Evolutionary conservation across 2,113 vertebrate genomes (phyloP).

Genomic region (Laterallus jamaicensis): DNA sequence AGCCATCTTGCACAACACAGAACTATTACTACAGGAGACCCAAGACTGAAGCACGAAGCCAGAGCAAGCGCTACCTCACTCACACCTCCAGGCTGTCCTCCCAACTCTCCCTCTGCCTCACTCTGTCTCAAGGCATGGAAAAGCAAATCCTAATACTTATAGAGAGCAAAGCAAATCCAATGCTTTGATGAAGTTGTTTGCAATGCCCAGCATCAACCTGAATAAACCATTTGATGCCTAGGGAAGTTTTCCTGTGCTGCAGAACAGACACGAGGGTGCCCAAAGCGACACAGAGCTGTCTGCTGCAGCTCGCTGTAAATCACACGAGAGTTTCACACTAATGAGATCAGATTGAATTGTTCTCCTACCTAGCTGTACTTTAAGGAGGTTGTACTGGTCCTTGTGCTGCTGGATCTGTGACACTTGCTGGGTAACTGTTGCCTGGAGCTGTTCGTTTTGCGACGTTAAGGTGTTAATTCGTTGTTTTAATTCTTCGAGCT

Average conservation of each 20-base stretch:
- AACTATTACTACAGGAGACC: neutral
- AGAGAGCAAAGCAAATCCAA: neutral
- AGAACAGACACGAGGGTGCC: neutral
- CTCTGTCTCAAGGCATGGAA: neutral
- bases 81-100: neutral
- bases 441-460: slow-evolving; percentile 89
- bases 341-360: too few species aligned
- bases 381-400: slow-evolving; percentile 97
- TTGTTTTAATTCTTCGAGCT: slow-evolving; percentile 92
- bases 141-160: neutral
- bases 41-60: neutral
- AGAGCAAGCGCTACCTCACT: neutral
- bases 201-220: neutral
- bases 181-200: neutral
- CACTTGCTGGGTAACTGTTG: slow-evolving; percentile 85
- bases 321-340: too few species aligned
- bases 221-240: neutral
- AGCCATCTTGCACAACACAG: fast-evolving
- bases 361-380: slow-evolving; percentile 88
- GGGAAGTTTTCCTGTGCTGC: neutral
- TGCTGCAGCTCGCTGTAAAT: neutral
- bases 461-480: slow-evolving; percentile 79
- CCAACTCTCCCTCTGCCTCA: neutral
- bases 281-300: fast-evolving
- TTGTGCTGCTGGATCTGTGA: slow-evolving; percentile 97